Conservation (phyloP, 2,888 invertebrate species). For the Andrena dorsata region DNA sequence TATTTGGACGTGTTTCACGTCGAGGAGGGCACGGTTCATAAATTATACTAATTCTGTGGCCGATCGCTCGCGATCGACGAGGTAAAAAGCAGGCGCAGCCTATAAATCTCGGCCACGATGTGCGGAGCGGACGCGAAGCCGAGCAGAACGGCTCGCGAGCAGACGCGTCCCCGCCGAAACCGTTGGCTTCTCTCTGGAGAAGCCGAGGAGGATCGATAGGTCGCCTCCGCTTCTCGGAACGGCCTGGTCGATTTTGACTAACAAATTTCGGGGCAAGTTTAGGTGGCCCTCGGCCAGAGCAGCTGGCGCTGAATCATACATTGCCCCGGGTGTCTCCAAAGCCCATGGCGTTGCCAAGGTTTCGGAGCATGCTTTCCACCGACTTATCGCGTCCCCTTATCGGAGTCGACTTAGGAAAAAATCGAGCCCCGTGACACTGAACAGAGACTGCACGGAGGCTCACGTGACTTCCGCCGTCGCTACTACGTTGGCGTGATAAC, state of each 20-base stretch:
- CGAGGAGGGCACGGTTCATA: slow-evolving; percentile 32
- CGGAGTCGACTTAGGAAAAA: slow-evolving; percentile 47
- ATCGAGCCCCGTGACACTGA: slow-evolving; percentile 24
- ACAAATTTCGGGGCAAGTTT: slow-evolving; percentile 69
- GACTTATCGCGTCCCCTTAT: slow-evolving; percentile 70
- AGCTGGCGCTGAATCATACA: slow-evolving; percentile 80
- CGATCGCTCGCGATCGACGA: slow-evolving; percentile 45
- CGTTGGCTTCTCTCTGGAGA: background rate
- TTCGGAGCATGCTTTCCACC: slow-evolving; percentile 65
- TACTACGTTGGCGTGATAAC: slow-evolving; percentile 36
- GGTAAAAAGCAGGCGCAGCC: background rate
- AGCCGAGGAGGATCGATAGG: slow-evolving; percentile 35
- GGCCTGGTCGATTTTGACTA: slow-evolving; percentile 68
- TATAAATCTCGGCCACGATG: slow-evolving; percentile 32
- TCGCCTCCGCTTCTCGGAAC: slow-evolving; percentile 28
- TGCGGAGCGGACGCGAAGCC: background rate
- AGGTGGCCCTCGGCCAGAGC: slow-evolving; percentile 58
- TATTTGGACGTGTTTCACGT: slow-evolving; percentile 28
- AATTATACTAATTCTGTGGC: slow-evolving; percentile 43
- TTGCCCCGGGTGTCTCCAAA: slow-evolving; percentile 40
- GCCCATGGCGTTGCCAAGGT: slow-evolving; percentile 68
- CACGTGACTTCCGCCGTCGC: slow-evolving; percentile 51
- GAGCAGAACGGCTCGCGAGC: slow-evolving; percentile 1
- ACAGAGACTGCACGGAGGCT: slow-evolving; percentile 36
- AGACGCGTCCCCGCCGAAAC: background rate